Evolutionary conservation across 1,140 invertebrate species (phyloP), one percentile per base, ranked within the genome.

Genomic region (Hydropsyche tenuis): DNA sequence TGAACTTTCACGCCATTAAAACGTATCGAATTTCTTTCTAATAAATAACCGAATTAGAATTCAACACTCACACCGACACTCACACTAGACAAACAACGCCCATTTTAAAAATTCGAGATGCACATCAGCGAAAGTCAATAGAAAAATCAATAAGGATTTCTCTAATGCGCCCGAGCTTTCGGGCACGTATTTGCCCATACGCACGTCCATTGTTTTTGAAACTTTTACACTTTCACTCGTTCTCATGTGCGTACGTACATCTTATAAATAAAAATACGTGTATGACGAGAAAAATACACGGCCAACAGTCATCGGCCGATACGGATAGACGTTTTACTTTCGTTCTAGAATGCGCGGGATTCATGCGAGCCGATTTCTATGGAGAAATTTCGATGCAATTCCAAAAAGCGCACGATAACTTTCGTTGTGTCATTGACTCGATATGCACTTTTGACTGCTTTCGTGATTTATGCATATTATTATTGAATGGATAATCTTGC

Each of bases 161-260:
- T 43, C 42, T 22, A 18, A 16, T n/a, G 42, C 63, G 27, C 30
- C 43, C 63, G 11, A 37, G 63, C 30, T 68, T 20, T 9, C 65
- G 42, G 65, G 45, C 51, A 56, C 51, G 22, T 56, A 18, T 56
- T 20, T 66, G 27, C 30, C 2, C 12, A n/a, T 63, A 37, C 27
- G 37, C 64, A 45, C 43, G 48, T 53, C 16, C 63, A 66, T 66
- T 66, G 63, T 66, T 37, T 37, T 37, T 37, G 30, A 37, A 37
- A 37, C 42, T 66, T 66, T 53, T 20, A 45, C 65, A 23, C 65
- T 68, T 68, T 68, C 65, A 46, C 65, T 22, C 43, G 65, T 68
- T 37, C 30, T 9, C 3, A 37, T 37, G 30, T 37, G 30, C 30
- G 30, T 4, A 9, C 30, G n/a, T n/a, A n/a, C n/a, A n/a, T n/a